These are phyloP conservation scores for Cyanoderma ruficeps DNA, from an alignment of 2,113 vertebrate species.

Conservation along the genomic window DNA sequence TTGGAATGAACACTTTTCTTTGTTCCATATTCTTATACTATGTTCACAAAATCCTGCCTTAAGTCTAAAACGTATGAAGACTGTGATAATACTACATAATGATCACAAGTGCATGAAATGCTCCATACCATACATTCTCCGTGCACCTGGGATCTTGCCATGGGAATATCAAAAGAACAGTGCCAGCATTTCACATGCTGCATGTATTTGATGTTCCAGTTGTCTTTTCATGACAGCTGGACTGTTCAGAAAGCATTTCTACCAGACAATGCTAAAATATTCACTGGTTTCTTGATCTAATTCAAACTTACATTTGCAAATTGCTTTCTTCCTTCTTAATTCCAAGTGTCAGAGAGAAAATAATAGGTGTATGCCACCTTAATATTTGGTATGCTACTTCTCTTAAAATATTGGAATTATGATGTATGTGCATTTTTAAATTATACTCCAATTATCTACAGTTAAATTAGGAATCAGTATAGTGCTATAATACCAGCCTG, in stretches of 20 bases:
- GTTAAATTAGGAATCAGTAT: background rate
- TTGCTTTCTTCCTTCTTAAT: slow-evolving; percentile 13
- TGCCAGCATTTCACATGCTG: background rate
- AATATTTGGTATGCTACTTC: background rate
- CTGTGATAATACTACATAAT: slow-evolving; percentile 27
- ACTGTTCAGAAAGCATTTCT: slow-evolving; percentile 17
- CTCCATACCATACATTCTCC: background rate
- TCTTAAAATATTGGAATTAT: background rate
- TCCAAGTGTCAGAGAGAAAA: slow-evolving; percentile 12
- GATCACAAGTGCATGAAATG: slow-evolving; percentile 6
- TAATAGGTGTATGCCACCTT: background rate
- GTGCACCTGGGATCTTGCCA: background rate
- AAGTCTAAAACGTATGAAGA: slow-evolving; percentile 23
- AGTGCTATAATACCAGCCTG: background rate
- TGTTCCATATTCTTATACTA: background rate
- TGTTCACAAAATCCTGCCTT: background rate
- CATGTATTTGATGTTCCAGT: background rate
- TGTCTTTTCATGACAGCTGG: background rate
- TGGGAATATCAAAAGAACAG: background rate
- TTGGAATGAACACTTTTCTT: background rate
- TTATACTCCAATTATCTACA: background rate
- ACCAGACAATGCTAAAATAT: background rate
- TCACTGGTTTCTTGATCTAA: background rate
- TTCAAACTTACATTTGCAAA: slow-evolving; percentile 4
- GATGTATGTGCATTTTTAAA: background rate